Percentiles rank a stretch among this genome's conserved stretches.
These are phyloP conservation scores for Drosophila koepferae DNA, from an alignment of 2,888 invertebrate genomes.

Conservation along the genomic window DNA sequence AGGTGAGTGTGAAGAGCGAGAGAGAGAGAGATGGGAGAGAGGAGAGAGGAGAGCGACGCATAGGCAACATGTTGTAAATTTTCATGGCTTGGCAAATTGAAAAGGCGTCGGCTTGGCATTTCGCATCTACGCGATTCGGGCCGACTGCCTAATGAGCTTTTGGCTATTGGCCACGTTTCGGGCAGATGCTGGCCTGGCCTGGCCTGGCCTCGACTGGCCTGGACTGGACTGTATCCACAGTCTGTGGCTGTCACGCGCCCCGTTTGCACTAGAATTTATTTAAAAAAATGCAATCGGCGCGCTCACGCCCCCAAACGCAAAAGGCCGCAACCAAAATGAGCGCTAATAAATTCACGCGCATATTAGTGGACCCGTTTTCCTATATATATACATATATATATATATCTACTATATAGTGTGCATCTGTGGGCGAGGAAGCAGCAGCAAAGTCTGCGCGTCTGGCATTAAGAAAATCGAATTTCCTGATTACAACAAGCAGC, in stretches of 20 bases:
- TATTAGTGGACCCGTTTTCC: slow-evolving; percentile 53
- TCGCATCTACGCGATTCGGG: slow-evolving; percentile 66
- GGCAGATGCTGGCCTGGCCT: background rate
- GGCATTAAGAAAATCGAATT: slow-evolving; percentile 83
- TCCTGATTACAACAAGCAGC: slow-evolving; percentile 77
- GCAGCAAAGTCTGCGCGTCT: slow-evolving; percentile 32
- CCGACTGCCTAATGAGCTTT: slow-evolving; percentile 71
- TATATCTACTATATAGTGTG: background rate
- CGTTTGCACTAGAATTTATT: slow-evolving; percentile 81
- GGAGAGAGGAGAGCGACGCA: slow-evolving; percentile 3
- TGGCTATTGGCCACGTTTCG: slow-evolving; percentile 37
- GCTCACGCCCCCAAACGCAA: slow-evolving; percentile 70
- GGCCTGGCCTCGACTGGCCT: background rate
- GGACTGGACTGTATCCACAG: background rate
- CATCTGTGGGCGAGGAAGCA: background rate
- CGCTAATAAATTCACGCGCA: slow-evolving; percentile 80
- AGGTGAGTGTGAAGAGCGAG: background rate
- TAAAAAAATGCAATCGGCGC: slow-evolving; percentile 75
- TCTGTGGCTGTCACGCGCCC: slow-evolving; percentile 72
- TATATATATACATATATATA: background rate
- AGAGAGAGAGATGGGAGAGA: slow-evolving; percentile 17
- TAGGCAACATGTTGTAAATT: slow-evolving; percentile 61
- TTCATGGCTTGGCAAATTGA: slow-evolving; percentile 77
- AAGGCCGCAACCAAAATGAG: slow-evolving; percentile 56
- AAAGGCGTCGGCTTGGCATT: slow-evolving; percentile 75